A percentile compares a stretch with the other conserved stretches of the same genome.
phyloP scores from a whole-genome alignment of 2,113 vertebrate species.

The Tragelaphus strepsiceros region DNA sequence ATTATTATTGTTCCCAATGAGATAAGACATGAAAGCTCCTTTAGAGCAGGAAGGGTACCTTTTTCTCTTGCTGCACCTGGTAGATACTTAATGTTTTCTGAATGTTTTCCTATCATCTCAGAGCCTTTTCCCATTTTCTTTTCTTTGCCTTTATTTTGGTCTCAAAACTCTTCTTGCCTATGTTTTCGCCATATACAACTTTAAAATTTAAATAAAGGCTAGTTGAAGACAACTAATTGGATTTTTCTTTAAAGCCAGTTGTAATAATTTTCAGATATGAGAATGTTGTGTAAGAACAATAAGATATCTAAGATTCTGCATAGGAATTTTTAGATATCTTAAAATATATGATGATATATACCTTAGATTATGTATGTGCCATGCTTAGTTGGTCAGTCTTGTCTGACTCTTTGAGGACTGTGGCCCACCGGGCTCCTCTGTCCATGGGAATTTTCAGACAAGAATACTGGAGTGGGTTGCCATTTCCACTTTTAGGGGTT shows the following conservation, averaged over 20 bases:
- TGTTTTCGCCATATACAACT: background rate
- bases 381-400: background rate
- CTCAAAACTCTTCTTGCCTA: background rate
- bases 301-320: background rate
- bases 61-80: background rate
- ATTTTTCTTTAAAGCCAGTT: constrained; percentile 24
- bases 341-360: background rate
- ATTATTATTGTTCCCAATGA: background rate
- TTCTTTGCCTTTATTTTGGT: background rate
- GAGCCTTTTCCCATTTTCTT: background rate
- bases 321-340: background rate
- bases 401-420: background rate
- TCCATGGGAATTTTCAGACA: background rate
- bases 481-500: background rate
- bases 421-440: background rate
- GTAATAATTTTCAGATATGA: background rate
- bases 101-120: background rate
- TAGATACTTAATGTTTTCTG: background rate
- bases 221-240: background rate
- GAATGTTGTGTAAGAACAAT: background rate
- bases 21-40: background rate
- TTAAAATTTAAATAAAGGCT: constrained; percentile 17
- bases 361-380: background rate
- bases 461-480: background rate
- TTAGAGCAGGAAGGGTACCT: background rate